Evolutionary conservation across 2,113 vertebrate species (phyloP).

Genomic region (Eleginops maclovinus): DNA sequence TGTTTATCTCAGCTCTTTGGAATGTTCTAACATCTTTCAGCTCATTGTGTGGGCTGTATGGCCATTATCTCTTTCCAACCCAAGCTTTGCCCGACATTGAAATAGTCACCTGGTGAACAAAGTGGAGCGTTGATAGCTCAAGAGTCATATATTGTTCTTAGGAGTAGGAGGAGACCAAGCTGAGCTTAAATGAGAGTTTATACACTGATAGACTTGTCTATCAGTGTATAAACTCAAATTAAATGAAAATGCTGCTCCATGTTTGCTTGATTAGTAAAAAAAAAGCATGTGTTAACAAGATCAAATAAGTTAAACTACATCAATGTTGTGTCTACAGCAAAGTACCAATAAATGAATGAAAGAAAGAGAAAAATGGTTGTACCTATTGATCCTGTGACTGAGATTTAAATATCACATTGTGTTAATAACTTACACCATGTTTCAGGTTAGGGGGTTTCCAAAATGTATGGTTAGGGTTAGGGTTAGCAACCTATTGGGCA

Average conservation of each 20-base stretch:
- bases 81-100: background rate
- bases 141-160: background rate
- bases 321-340: background rate
- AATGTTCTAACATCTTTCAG: too few relatives aligned
- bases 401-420: too few relatives aligned
- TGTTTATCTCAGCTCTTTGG: background rate
- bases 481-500: too few relatives aligned
- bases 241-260: background rate
- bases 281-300: background rate
- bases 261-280: background rate
- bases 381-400: too few relatives aligned
- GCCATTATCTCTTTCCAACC: background rate
- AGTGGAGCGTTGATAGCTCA: background rate
- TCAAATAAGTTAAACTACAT: background rate
- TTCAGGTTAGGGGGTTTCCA: constrained; percentile 1
- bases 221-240: background rate
- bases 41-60: background rate
- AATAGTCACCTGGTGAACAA: background rate
- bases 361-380: too few relatives aligned
- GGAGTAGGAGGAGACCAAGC: background rate
- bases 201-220: background rate
- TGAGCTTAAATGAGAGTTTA: background rate
- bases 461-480: background rate
- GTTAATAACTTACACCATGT: background rate
- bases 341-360: too few relatives aligned